phyloP scores from a whole-genome alignment of 1,140 invertebrate species.

The Pygmarrhopalites habei region DNA sequence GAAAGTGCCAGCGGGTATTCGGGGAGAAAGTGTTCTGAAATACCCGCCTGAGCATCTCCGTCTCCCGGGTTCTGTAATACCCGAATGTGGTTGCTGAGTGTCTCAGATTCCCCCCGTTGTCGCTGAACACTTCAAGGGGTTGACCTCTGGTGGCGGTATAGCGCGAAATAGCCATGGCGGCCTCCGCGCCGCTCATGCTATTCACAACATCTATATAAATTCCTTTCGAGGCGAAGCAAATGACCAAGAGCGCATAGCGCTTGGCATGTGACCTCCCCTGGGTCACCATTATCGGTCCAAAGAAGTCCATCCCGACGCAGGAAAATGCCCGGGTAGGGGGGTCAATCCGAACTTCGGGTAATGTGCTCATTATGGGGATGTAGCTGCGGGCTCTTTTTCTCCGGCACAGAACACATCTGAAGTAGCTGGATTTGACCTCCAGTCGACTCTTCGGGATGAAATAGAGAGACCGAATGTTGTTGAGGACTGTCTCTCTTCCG shows the following conservation, averaged over 20 bases:
- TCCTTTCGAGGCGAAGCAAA: conserved; percentile 35
- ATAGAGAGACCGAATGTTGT: conserved; percentile 9
- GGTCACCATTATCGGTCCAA: conserved; percentile 30
- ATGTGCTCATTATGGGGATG: conserved; percentile 19
- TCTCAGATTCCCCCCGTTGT: conserved; percentile 3
- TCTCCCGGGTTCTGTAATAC: no score
- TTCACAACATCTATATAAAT: conserved; percentile 40
- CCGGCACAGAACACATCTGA: conserved; percentile 1
- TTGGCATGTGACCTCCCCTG: conserved; percentile 26
- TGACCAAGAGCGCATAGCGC: conserved; percentile 38
- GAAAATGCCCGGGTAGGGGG: conserved; percentile 13
- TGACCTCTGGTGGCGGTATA: not conserved
- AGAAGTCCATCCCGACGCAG: conserved; percentile 34
- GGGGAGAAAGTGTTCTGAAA: no score
- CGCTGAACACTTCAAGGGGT: not conserved
- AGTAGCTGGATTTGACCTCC: not conserved
- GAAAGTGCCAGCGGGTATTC: no score
- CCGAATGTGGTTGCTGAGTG: no score
- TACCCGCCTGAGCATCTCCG: no score
- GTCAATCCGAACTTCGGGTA: conserved; percentile 21
- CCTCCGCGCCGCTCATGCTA: conserved; percentile 26
- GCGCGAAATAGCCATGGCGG: not conserved
- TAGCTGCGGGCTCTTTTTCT: not conserved
- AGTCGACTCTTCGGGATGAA: conserved; percentile 6
- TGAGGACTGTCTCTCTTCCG: conserved; percentile 6